These are phyloP conservation scores for Gastrophryne carolinensis DNA, from an alignment of 2,797 vertebrate species.

Conservation along the genomic window DNA sequence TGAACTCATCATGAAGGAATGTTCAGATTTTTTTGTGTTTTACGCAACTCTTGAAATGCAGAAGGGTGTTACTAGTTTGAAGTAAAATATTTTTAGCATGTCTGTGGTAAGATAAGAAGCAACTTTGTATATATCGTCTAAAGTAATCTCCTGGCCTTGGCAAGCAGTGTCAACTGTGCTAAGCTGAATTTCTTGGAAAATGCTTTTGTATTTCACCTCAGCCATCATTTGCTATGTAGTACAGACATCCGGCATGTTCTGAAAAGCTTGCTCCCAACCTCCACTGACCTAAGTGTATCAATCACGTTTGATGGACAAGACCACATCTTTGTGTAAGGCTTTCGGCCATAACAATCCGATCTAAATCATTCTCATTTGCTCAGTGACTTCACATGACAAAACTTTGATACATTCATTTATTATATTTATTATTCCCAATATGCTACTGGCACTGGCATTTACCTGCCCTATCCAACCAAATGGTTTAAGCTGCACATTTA, in stretches of 20 bases:
- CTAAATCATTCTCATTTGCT: conserved; percentile 43
- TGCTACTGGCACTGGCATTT: conserved; percentile 31
- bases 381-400: not conserved
- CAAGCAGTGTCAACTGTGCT: not conserved
- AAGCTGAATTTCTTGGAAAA: not conserved
- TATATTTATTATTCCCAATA: conserved; percentile 37
- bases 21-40: too few relatives aligned
- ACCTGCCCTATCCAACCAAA: conserved; percentile 46
- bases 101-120: too few relatives aligned
- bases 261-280: not conserved
- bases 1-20: too few relatives aligned
- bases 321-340: conserved; percentile 19
- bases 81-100: too few relatives aligned
- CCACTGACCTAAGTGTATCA: conserved; percentile 16
- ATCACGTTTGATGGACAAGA: conserved; percentile 1
- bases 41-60: too few relatives aligned
- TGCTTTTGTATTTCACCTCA: not conserved
- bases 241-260: not conserved
- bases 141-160: not conserved
- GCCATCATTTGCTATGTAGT: not conserved
- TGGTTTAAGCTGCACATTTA: not conserved
- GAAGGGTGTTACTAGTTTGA: too few relatives aligned
- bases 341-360: conserved; percentile 30
- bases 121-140: not conserved
- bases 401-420: conserved; percentile 31